Evolutionary conservation across 1,140 invertebrate species (phyloP).

Genomic region (Triops cancriformis): DNA sequence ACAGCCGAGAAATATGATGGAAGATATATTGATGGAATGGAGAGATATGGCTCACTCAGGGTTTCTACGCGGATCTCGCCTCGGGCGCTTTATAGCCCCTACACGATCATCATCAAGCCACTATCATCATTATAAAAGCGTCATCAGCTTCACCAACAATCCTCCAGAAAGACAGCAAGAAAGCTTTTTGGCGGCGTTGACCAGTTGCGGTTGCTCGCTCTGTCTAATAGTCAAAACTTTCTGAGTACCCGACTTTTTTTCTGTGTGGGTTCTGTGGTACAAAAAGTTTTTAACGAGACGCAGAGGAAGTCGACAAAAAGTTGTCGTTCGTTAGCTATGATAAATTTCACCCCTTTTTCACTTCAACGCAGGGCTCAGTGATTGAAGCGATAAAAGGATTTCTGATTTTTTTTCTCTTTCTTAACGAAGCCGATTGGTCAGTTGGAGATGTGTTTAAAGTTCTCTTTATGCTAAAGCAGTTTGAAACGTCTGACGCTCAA

Average conservation of each 20-base stretch:
- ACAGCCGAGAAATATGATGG: constrained; percentile 13
- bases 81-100: not conserved
- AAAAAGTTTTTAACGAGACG: not conserved
- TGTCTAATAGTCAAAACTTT: not conserved
- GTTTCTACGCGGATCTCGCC: not conserved
- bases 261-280: no score
- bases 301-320: not conserved
- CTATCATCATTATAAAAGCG: constrained; percentile 12
- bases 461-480: not conserved
- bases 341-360: no score
- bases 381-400: no score
- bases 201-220: constrained; percentile 11
- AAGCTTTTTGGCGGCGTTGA: not conserved
- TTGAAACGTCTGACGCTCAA: not conserved
- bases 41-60: not conserved
- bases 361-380: no score
- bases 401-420: not conserved
- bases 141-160: not conserved
- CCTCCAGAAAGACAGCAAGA: not conserved
- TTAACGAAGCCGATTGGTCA: not conserved
- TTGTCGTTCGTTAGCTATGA: no score
- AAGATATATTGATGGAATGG: not conserved
- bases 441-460: no score
- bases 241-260: not conserved
- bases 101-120: constrained; percentile 13